Evolutionary conservation across 2,888 invertebrate species (phyloP).

Genomic region (Nomada flava): DNA sequence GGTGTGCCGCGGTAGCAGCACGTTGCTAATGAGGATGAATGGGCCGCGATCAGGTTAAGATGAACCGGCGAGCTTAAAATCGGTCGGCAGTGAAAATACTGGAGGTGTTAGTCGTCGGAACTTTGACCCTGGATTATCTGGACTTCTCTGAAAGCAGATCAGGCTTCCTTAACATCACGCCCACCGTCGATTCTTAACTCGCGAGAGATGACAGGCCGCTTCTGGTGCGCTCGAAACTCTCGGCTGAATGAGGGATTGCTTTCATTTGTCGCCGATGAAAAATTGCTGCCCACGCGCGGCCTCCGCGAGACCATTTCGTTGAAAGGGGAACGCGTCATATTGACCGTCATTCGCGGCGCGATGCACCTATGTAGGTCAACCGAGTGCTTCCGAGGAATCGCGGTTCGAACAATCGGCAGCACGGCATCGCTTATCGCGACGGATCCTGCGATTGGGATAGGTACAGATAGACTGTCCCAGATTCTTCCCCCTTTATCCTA

Average conservation of each 20-base stretch:
- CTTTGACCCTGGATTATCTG: not conserved
- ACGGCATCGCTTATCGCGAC: slow-evolving; percentile 60
- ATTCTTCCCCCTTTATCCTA: slow-evolving; percentile 51
- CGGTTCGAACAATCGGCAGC: slow-evolving; percentile 54
- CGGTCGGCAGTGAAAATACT: too few species aligned
- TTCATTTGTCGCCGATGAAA: slow-evolving; percentile 47
- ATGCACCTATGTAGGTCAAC: slow-evolving; percentile 45
- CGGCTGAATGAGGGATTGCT: slow-evolving; percentile 15
- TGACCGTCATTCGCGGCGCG: slow-evolving; percentile 21
- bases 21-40: slow-evolving; percentile 37
- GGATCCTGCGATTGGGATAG: slow-evolving; percentile 49
- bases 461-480: slow-evolving; percentile 54
- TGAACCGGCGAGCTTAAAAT: not conserved
- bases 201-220: not conserved
- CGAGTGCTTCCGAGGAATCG: slow-evolving; percentile 31
- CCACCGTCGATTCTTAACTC: too few species aligned
- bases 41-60: not conserved
- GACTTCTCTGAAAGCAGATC: too few species aligned
- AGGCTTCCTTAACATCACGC: too few species aligned
- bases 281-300: slow-evolving; percentile 32
- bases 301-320: slow-evolving; percentile 7
- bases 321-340: slow-evolving; percentile 34
- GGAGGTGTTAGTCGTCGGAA: not conserved
- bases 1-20: slow-evolving; percentile 28
- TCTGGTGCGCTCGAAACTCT: not conserved